Conservation (phyloP, 1,140 invertebrate genomes). For the Calephelis virginiensis region DNA sequence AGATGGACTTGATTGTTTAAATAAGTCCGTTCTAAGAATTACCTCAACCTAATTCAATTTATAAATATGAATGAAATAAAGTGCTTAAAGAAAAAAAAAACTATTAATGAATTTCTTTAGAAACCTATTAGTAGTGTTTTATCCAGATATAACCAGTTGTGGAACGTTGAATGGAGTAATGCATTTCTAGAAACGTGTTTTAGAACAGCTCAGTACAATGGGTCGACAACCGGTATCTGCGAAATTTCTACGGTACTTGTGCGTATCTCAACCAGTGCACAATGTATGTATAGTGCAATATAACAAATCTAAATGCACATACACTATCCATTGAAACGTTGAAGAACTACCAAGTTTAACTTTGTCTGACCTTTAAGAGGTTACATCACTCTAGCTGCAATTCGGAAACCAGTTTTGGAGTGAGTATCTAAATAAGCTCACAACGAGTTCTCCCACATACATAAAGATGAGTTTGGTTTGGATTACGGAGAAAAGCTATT, state of each 20-base stretch:
- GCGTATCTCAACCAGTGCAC: slow-evolving; percentile 15
- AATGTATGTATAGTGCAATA: background rate
- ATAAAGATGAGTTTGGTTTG: slow-evolving; percentile 23
- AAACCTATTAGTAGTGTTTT: background rate
- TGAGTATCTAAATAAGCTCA: slow-evolving; percentile 12
- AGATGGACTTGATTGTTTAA: too few species aligned
- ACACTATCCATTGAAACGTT: background rate
- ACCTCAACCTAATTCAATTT: too few species aligned
- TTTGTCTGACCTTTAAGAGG: slow-evolving; percentile 19
- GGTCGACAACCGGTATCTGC: slow-evolving; percentile 33
- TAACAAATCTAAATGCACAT: slow-evolving; percentile 5
- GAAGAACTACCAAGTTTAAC: background rate
- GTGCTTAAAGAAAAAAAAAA: background rate
- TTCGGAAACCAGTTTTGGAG: slow-evolving; percentile 48
- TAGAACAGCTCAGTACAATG: slow-evolving; percentile 37
- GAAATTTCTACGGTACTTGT: slow-evolving; percentile 33
- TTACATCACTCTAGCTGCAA: slow-evolving; percentile 36
- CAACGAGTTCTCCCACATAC: slow-evolving; percentile 42
- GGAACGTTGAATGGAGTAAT: slow-evolving; percentile 22
- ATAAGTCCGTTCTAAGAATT: too few species aligned
- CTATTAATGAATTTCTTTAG: background rate
- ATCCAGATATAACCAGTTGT: background rate
- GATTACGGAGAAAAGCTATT: background rate
- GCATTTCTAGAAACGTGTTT: slow-evolving; percentile 54
- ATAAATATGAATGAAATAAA: too few species aligned